Evolutionary conservation across 2,888 invertebrate species (phyloP).

Genomic region (Trachelus iudaicus): DNA sequence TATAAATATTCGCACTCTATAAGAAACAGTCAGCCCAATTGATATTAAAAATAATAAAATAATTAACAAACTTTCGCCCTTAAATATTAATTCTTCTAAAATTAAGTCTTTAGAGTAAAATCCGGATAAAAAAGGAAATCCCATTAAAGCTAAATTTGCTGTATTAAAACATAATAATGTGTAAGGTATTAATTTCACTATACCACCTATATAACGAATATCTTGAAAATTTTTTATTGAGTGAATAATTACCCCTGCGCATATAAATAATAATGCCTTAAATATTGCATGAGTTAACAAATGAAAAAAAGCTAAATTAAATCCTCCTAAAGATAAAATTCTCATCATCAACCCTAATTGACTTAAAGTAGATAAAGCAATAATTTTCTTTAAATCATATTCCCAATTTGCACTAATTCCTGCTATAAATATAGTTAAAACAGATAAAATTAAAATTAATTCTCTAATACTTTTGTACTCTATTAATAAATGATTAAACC

Average conservation of each 20-base stretch:
- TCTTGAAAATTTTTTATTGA: slow-evolving; percentile 73
- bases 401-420: slow-evolving; percentile 74
- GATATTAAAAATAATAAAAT: slow-evolving; percentile 36
- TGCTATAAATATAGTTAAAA: slow-evolving; percentile 73
- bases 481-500: slow-evolving; percentile 68
- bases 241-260: slow-evolving; percentile 78
- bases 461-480: slow-evolving; percentile 5
- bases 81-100: slow-evolving; percentile 59
- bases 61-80: slow-evolving; percentile 37
- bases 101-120: slow-evolving; percentile 68
- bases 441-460: slow-evolving; percentile 37
- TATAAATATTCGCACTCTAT: slow-evolving; percentile 43
- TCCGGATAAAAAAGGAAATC: slow-evolving; percentile 73
- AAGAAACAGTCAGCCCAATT: slow-evolving; percentile 42
- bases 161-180: slow-evolving; percentile 70
- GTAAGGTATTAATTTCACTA: slow-evolving; percentile 68
- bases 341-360: slow-evolving; percentile 81
- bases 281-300: slow-evolving; percentile 79
- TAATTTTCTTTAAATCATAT: slow-evolving; percentile 81
- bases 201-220: slow-evolving; percentile 73
- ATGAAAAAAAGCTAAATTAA: slow-evolving; percentile 77
- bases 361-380: slow-evolving; percentile 81
- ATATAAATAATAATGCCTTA: slow-evolving; percentile 80
- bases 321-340: slow-evolving; percentile 70
- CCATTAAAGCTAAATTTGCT: slow-evolving; percentile 73